Evolutionary conservation across 2,888 invertebrate species (phyloP).

Genomic region (Coelogynopora nodosa): DNA sequence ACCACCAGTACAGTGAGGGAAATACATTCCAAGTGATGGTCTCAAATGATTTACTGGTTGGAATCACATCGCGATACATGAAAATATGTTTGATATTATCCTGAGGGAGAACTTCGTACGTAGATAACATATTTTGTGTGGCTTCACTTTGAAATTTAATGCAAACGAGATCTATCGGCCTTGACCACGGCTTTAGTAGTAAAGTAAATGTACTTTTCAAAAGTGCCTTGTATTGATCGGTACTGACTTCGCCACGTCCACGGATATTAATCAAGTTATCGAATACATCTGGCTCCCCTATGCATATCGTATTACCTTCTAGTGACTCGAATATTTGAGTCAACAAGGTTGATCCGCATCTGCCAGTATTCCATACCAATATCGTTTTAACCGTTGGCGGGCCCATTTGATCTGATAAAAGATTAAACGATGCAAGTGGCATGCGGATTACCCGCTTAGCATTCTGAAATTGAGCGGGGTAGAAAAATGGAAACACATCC

Average conservation of each 20-base stretch:
- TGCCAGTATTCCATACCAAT: constrained; percentile 53
- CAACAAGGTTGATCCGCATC: constrained; percentile 54
- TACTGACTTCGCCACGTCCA: not conserved
- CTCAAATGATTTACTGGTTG: not conserved
- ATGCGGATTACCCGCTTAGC: constrained; percentile 53
- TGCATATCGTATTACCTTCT: constrained; percentile 51
- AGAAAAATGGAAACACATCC: constrained; percentile 49
- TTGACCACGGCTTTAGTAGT: not conserved
- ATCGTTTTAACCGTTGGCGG: constrained; percentile 53
- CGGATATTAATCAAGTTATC: constrained; percentile 48
- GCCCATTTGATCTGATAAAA: constrained; percentile 55
- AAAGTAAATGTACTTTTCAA: not conserved
- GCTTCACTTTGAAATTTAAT: not conserved
- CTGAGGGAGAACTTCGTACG: not conserved
- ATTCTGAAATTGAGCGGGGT: constrained; percentile 53
- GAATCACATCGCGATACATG: not conserved
- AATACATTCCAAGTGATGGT: not conserved
- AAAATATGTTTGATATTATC: not conserved
- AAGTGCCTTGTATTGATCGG: not conserved
- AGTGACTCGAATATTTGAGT: constrained; percentile 52
- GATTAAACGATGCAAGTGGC: constrained; percentile 55
- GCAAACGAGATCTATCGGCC: not conserved
- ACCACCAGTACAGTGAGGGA: no score
- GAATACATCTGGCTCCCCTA: constrained; percentile 54
- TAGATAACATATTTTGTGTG: not conserved